These are phyloP conservation scores for Pemphigus obesinymphae DNA, from an alignment of 1,140 invertebrate genomes.

Conservation along the genomic window DNA sequence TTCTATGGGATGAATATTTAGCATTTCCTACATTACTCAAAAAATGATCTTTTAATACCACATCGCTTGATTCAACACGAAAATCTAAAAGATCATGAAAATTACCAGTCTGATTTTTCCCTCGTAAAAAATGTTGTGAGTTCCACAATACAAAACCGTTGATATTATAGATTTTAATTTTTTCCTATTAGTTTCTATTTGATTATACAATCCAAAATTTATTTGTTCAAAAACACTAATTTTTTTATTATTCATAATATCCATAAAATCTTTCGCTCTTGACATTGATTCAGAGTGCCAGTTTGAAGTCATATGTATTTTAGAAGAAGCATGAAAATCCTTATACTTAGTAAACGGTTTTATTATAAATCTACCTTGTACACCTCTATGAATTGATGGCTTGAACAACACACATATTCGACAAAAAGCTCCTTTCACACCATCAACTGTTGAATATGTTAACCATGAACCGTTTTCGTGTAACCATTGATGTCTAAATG, in stretches of 20 bases:
- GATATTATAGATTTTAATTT: no score
- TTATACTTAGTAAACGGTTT: not conserved
- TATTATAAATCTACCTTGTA: constrained; percentile 13
- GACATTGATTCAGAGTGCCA: no score
- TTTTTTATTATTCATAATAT: no score
- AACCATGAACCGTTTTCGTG: constrained; percentile 21
- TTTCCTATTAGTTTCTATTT: no score
- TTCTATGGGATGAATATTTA: no score
- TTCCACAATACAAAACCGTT: not conserved
- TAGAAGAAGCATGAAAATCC: not conserved
- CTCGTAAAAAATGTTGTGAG: not conserved
- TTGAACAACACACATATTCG: not conserved
- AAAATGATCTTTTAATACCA: no score
- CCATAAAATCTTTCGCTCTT: no score
- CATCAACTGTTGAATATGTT: constrained; percentile 10
- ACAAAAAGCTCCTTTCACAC: constrained; percentile 13
- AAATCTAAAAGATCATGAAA: not conserved
- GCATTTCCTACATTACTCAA: no score
- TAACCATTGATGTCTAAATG: constrained; percentile 6
- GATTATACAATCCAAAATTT: no score
- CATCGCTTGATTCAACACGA: no score
- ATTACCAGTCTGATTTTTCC: not conserved
- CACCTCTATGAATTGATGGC: not conserved
- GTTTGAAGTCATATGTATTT: no score
- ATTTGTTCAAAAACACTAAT: no score